Base-by-base conservation (phyloP, 2,113 vertebrate genomes). In the Podarcis muralis region DNA sequence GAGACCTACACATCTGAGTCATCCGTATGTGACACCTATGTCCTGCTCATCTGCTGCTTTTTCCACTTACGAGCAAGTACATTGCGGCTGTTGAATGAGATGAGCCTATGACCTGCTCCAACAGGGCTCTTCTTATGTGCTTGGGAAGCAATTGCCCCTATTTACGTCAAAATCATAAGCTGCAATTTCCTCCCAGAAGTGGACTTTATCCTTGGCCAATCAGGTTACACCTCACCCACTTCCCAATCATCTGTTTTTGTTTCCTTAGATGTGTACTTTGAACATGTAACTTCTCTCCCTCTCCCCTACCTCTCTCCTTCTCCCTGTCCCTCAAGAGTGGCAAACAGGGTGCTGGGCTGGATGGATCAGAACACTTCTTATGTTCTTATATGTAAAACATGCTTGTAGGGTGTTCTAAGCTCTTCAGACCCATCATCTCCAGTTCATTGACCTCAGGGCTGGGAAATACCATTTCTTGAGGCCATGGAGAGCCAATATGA, bases 51-150 rank as follows among this genome's bases (percentile, higher is more conserved):
- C 13, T 35, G 35, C 0, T 6, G 69, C 30, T 90, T 92, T 94
- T 91, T 83, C 71, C 91, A 71, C 53, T 4, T 0, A 87, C 74
- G 75, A 88, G 84, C 86, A 91, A 88, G 3, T 89, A 82, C 87
- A 90, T 76, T 91, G 79, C 83, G 4, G 59, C 3, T 62, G 59
- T 20, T 62, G 59, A 20, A 62, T 20, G 13, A 62, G 59, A 62
- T 62, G 59, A 20, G 18, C 59, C 59, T 62, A 5, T 62, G 59
- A 20, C 59, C 59, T 62, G 59, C 18, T 16, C 59, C 59, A 15
- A 62, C 59, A 62, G 59, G 13, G 59, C 59, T 62, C 3, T 62
- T 62, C 59, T 62, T 62, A 62, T 62, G 16, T 62, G 13, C 59
- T 62, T 20, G 18, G 43, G 27, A 79, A 57, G 40, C 30, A 11